These are phyloP conservation scores for Mantis religiosa DNA, from an alignment of 2,888 invertebrate species.

Conservation along the genomic window DNA sequence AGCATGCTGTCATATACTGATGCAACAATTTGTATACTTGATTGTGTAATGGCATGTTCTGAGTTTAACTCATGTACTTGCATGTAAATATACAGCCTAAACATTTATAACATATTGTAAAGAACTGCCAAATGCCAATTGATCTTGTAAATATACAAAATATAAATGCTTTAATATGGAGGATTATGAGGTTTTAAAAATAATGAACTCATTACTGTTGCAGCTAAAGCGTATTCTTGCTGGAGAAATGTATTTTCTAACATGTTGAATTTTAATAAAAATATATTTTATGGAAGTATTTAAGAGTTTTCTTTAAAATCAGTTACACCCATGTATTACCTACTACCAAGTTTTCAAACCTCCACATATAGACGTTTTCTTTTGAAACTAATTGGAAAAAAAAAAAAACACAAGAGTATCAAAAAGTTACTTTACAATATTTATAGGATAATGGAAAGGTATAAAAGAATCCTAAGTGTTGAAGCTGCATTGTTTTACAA, in stretches of 20 bases:
- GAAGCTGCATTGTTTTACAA: too few relatives aligned
- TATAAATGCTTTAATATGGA: neutral
- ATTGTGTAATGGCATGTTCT: neutral
- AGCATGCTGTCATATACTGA: neutral
- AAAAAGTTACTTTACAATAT: too few relatives aligned
- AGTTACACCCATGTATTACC: neutral
- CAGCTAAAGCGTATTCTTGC: neutral
- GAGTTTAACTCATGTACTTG: neutral
- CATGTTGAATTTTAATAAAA: neutral
- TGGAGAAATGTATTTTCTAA: neutral
- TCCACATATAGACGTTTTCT: too few relatives aligned
- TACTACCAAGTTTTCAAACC: too few relatives aligned
- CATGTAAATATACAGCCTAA: neutral
- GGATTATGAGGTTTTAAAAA: neutral
- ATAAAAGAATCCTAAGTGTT: too few relatives aligned
- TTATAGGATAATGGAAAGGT: too few relatives aligned
- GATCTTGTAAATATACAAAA: neutral
- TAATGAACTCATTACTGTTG: neutral
- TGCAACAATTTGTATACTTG: too few relatives aligned
- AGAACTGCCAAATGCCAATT: neutral
- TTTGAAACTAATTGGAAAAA: too few relatives aligned
- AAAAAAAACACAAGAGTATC: too few relatives aligned
- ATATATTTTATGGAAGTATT: neutral
- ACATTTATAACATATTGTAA: neutral
- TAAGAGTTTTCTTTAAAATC: neutral